Evolutionary conservation across 2,113 vertebrate species (phyloP).

Genomic region (Arvicanthis niloticus): DNA sequence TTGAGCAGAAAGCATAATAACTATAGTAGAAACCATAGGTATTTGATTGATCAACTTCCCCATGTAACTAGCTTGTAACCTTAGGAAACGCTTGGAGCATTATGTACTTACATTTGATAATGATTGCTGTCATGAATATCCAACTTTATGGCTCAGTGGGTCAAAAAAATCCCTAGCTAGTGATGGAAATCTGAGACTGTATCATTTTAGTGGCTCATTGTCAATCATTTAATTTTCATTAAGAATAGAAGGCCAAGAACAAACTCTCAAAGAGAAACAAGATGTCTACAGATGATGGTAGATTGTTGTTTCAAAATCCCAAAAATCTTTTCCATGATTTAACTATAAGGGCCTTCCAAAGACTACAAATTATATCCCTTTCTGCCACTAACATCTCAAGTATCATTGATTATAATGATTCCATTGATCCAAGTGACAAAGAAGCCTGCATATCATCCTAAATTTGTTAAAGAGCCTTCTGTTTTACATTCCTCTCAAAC

Average conservation of each 20-base stretch:
- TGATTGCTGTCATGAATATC: not conserved
- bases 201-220: not conserved
- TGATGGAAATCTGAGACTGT: not conserved
- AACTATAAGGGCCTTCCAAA: not conserved
- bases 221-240: not conserved
- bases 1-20: not conserved
- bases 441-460: not conserved
- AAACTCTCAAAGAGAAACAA: not conserved
- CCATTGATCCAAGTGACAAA: not conserved
- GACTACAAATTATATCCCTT: not conserved
- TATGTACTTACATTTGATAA: not conserved
- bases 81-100: not conserved
- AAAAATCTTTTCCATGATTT: not conserved
- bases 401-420: not conserved
- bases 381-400: not conserved
- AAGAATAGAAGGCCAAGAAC: not conserved
- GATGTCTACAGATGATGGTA: not conserved
- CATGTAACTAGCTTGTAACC: not conserved
- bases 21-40: not conserved
- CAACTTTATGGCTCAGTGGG: not conserved
- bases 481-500: too few species aligned
- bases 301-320: not conserved
- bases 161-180: not conserved
- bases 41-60: not conserved
- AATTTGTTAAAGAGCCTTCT: not conserved